Base-by-base conservation (phyloP, 2,888 invertebrate species). In the Campoletis raptor region DNA sequence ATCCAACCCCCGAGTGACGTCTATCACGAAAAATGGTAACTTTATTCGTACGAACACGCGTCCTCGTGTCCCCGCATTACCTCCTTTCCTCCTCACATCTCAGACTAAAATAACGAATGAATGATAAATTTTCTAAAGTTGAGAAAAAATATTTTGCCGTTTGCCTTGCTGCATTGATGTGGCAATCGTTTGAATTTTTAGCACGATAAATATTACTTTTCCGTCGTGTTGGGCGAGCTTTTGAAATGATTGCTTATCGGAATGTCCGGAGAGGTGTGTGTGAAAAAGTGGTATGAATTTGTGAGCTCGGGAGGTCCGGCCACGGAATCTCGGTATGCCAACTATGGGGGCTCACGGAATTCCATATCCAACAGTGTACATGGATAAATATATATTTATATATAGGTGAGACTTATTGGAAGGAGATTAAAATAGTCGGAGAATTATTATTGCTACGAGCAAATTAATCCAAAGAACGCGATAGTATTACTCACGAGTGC, bases 261-360 rank as follows among this genome's bases (percentile, higher is more conserved):
- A 82, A 82, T 82, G 69, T 57, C 52, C 12, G 69, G 21, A 24
- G 21, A 45, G 37, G 81, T 15, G 69, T 15, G 69, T 48, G 64
- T n/a, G 66, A 83, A 81, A 87, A 72, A 72, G 57, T 88, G 83
- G 73, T 80, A 87, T 77, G 80, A 81, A 83, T 83, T 85, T 79
- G 76, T 30, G 30, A 72, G 76, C 24, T 57, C 36, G 74, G 85
- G 85, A 88, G 84, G 87, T 85, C 89, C 90, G 90, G 92, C 90
- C 90, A 91, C 90, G 89, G 81, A 85, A 73, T 79, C 90, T 89
- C 72, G 92, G 91, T 91, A 92, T 92, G 89, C 89, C 85, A 88
- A 87, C 85, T 90, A 92, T 91, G 87, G 86, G 88, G 88, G 84
- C 86, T 79, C 85, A 86, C 42, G 81, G 83, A 82, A 87, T 88